Percentiles rank a stretch among this genome's conserved stretches.
Evolutionary conservation across 2,888 invertebrate species (phyloP).

Genomic region (Seladonia tumulorum): DNA sequence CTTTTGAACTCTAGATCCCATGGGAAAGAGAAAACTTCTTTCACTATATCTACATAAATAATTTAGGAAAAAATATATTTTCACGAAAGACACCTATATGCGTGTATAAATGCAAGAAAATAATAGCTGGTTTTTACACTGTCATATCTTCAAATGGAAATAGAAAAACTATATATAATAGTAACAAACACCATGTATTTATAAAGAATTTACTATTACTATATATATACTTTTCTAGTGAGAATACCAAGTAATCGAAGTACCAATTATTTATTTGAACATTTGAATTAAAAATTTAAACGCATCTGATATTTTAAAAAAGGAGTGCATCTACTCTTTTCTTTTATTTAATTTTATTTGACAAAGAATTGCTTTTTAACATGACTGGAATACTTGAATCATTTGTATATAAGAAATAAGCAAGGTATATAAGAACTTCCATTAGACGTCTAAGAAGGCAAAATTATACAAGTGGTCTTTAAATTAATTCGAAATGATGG

Average conservation of each 20-base stretch:
- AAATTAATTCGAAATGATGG: conserved; percentile 36
- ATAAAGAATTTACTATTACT: neutral
- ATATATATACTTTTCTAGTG: conserved; percentile 2
- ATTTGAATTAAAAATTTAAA: conserved; percentile 9
- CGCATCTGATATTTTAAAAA: conserved; percentile 30
- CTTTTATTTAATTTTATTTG: conserved; percentile 12
- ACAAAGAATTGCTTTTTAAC: conserved; percentile 17
- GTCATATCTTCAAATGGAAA: conserved; percentile 7
- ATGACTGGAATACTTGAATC: conserved; percentile 26
- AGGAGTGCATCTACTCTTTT: conserved; percentile 45
- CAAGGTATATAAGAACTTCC: conserved; percentile 39
- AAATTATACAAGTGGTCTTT: conserved; percentile 45
- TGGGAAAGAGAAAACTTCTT: neutral
- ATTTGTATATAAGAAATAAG: conserved; percentile 55
- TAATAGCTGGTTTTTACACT: conserved; percentile 19
- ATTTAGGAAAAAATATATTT: conserved; percentile 28
- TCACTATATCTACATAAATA: neutral
- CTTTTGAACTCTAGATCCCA: neutral
- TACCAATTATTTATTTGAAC: neutral
- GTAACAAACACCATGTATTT: neutral
- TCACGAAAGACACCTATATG: conserved; percentile 15
- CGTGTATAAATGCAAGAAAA: conserved; percentile 14
- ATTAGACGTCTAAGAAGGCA: conserved; percentile 22
- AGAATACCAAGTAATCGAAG: neutral
- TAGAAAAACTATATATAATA: neutral